phyloP scores from a whole-genome alignment of 2,888 invertebrate genomes.

The Drosophila tripunctata region DNA sequence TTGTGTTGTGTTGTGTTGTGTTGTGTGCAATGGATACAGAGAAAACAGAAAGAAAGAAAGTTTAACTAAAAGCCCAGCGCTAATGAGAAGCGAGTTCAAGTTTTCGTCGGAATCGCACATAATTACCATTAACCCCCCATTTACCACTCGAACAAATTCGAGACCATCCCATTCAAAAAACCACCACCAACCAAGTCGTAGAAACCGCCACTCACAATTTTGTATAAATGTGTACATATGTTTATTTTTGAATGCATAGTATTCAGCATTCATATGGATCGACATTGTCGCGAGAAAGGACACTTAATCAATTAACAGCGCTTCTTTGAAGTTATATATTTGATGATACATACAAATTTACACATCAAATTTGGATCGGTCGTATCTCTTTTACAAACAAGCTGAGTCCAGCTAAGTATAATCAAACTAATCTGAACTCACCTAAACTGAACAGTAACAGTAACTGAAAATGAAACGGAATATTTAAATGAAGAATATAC shows the following conservation, averaged over 20 bases:
- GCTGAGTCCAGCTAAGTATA: too few relatives aligned
- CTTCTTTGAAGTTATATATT: constrained; percentile 35
- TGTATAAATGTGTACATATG: neutral
- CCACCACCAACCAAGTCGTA: constrained; percentile 7
- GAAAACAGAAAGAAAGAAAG: too few relatives aligned
- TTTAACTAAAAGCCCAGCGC: constrained; percentile 7
- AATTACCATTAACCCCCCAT: constrained; percentile 16
- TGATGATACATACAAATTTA: neutral
- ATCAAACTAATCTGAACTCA: neutral
- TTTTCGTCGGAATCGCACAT: neutral
- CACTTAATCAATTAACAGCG: constrained; percentile 54
- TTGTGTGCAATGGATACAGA: too few relatives aligned
- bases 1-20: neutral
- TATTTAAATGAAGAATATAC: constrained; percentile 61
- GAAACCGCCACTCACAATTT: neutral
- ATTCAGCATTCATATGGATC: constrained; percentile 3
- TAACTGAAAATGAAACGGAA: constrained; percentile 41
- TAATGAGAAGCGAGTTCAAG: constrained; percentile 9
- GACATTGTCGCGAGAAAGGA: constrained; percentile 15
- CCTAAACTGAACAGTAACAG: neutral
- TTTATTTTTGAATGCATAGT: neutral
- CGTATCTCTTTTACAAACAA: neutral
- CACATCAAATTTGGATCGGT: neutral
- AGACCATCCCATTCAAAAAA: neutral
- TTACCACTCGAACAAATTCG: neutral